A percentile compares a stretch with the other conserved stretches of the same genome.
Conservation (phyloP, 1,140 invertebrate genomes). For the Drosophila arawakana region DNA sequence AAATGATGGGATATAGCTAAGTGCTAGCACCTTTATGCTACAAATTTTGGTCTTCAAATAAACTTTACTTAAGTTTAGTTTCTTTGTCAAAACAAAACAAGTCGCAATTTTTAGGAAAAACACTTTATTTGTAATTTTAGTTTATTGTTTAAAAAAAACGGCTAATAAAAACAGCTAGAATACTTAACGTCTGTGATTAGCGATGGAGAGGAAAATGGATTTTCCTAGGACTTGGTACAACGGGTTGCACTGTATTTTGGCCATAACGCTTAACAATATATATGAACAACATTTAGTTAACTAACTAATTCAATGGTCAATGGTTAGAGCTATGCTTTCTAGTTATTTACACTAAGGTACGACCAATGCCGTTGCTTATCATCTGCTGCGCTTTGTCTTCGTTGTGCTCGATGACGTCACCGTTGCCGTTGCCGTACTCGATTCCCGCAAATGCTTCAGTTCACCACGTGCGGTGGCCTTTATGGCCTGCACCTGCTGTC, state of each 20-base stretch:
- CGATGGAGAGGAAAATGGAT: constrained; percentile 18
- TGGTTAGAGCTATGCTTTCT: constrained; percentile 23
- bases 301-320: constrained; percentile 47
- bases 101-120: constrained; percentile 10
- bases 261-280: constrained; percentile 53
- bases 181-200: constrained; percentile 52
- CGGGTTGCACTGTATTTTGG: constrained; percentile 6
- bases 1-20: too few species aligned
- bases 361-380: constrained; percentile 47
- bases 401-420: constrained; percentile 18
- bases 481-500: constrained; percentile 73
- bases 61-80: too few species aligned
- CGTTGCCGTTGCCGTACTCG: constrained; percentile 23
- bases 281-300: constrained; percentile 64
- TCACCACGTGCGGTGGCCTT: constrained; percentile 68
- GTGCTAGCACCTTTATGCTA: too few species aligned
- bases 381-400: constrained; percentile 71
- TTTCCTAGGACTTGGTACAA: not conserved
- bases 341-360: constrained; percentile 51
- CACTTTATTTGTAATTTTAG: constrained; percentile 39
- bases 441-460: constrained; percentile 70
- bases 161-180: constrained; percentile 51
- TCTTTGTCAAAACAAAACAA: not conserved
- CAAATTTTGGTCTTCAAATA: too few species aligned
- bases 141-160: constrained; percentile 17